Evolutionary conservation across 2,113 vertebrate species (phyloP), one percentile per base, ranked within the genome.

Genomic region (Oreotrochilus melanogaster): DNA sequence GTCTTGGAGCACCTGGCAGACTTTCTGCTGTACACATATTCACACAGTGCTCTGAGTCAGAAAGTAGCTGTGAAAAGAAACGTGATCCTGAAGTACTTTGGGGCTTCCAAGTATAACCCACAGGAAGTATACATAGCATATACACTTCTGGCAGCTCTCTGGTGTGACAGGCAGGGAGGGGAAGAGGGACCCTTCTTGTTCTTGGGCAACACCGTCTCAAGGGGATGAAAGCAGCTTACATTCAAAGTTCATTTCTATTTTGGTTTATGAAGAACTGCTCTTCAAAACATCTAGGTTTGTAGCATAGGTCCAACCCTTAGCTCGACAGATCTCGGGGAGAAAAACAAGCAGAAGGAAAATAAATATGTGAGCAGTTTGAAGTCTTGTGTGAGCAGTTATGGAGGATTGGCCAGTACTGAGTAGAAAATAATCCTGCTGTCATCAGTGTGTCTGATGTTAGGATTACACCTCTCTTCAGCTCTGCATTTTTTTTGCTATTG

Each of bases 141-240:
- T 3, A 9, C 0, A 5, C 35, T 76, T 58, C 50, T 83, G 81
- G 31, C 80, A 83, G 48, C 60, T 60, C 22, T 74, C 23, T 0
- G 2, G 15, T 35, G 56, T 56, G 51, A 37, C 51, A 35, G 35
- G 28, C 1, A 0, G 24, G 25, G 27, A 8, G 3, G 0, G 0
- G 28, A n/a, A 75, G 42, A 37, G 31, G 27, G 71, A 10, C 11
- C 39, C 18, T 43, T 4, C 86, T 65, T 70, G 24, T 72, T 80
- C 37, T 78, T 2, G 24, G 48, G 33, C 33, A 83, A 39, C 43
- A 10, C 15, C 1, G 2, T 60, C 45, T 62, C 85, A 35, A 9
- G 45, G 37, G 31, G 53, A 67, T 6, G 58, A 60, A 61, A 76
- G 51, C 11, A 6, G 10, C 27, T 89, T 78, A 17, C 25, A 14